Conservation (phyloP, 92 coral and sea anemone genomes). For the Phymanthus crucifer region DNA sequence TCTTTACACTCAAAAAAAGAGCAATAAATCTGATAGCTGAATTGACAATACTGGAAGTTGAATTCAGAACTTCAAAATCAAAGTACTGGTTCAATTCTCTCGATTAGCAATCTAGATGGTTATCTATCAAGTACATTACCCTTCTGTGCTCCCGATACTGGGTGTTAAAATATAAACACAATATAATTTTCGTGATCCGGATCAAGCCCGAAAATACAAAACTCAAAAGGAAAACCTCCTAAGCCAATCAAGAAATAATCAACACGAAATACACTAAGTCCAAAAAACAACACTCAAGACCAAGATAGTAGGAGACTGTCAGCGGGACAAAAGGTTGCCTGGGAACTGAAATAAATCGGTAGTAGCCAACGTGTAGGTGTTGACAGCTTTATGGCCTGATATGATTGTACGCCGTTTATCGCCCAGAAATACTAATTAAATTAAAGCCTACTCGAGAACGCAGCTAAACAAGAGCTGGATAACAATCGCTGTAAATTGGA, state of each 20-base stretch:
- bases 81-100: background rate
- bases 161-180: background rate
- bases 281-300: slow-evolving; percentile 17
- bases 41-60: background rate
- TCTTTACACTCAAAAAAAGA: too few relatives aligned
- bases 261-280: slow-evolving; percentile 25
- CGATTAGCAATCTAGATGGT: background rate
- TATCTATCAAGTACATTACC: background rate
- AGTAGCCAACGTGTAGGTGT: background rate
- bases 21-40: too few relatives aligned
- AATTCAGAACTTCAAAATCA: background rate
- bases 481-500: slow-evolving; percentile 37
- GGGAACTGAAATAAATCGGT: slow-evolving; percentile 18
- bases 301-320: slow-evolving; percentile 14
- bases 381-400: slow-evolving; percentile 26
- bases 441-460: slow-evolving; percentile 31
- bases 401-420: slow-evolving; percentile 10
- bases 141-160: background rate
- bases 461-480: slow-evolving; percentile 11
- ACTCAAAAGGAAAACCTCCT: background rate
- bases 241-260: slow-evolving; percentile 25
- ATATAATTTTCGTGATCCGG: background rate
- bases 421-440: slow-evolving; percentile 7
- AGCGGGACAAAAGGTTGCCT: slow-evolving; percentile 9
- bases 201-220: background rate